These are phyloP conservation scores for Zenarchopterus dispar DNA, from an alignment of 2,797 vertebrate genomes.

Conservation along the genomic window DNA sequence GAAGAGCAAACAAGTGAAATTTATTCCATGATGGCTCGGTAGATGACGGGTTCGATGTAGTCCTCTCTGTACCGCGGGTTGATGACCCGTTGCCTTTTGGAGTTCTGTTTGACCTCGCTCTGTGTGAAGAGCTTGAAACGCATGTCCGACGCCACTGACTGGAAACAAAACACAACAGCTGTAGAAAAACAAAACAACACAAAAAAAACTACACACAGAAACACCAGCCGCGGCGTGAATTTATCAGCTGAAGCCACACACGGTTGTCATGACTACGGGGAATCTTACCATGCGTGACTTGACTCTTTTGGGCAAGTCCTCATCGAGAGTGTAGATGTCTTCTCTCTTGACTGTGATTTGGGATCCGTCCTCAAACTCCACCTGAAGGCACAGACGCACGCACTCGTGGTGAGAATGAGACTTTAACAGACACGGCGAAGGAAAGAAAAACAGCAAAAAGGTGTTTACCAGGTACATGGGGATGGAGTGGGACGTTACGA, in stretches of 20 bases:
- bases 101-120: slow-evolving; percentile 90
- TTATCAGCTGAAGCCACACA: too few relatives aligned
- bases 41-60: slow-evolving; percentile 94
- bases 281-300: slow-evolving; percentile 89
- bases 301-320: slow-evolving; percentile 95
- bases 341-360: slow-evolving; percentile 93
- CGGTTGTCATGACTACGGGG: too few relatives aligned
- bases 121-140: slow-evolving; percentile 94
- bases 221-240: not conserved
- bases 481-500: slow-evolving; percentile 91
- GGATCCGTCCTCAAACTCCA: slow-evolving; percentile 97
- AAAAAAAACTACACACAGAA: not conserved
- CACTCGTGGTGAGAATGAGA: not conserved
- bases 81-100: slow-evolving; percentile 95
- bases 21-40: slow-evolving; percentile 97
- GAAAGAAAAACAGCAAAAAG: not conserved
- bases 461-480: slow-evolving; percentile 93
- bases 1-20: not conserved
- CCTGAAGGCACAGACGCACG: slow-evolving; percentile 68
- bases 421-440: not conserved
- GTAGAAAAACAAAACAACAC: too few relatives aligned
- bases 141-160: slow-evolving; percentile 98
- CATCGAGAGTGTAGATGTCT: slow-evolving; percentile 94
- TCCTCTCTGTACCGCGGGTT: slow-evolving; percentile 97
- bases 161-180: slow-evolving; percentile 15